Evolutionary conservation across 2,797 vertebrate genomes (phyloP), one percentile per base, ranked within the genome.

Genomic region (Cyclopterus lumpus): DNA sequence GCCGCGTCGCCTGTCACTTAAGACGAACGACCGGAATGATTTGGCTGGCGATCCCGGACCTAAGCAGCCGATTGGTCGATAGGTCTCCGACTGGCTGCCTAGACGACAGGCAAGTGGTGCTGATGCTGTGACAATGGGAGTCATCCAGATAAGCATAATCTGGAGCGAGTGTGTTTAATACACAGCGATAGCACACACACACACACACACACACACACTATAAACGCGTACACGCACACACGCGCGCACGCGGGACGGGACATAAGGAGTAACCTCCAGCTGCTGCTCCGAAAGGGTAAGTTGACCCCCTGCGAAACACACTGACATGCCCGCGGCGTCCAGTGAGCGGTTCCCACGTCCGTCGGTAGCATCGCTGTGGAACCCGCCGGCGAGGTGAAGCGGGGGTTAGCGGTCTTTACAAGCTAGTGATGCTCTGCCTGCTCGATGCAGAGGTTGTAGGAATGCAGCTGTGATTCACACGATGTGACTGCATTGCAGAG

Each of bases 41-140:
- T n/a, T 93, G 90, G 91, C 75, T 30, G 3, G 1, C 51, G 54
- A 3, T 3, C 1, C 32, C 8, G 9, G 51, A 36, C 7, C 67
- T 0, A 4, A 11, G 72, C 67, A 67, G 42, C 72, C 0, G 84
- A 93, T 93, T 94, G 91, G 93, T 16, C 9, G 36, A 3, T 2
- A 0, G 0, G 30, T 67, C 14, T 70, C 74, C 80, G 69, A 82
- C 55, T 81, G 81, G 75, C 78, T 70, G 77, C 66, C 1, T 32
- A 6, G 78, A 60, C 73, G 88, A 80, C 77, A 63, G 78, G 40
- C 71, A 4, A 85, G 86, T 76, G 92, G 85, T 92, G 88, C 93
- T 92, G 93, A 93, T 92, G 91, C 89, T 91, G 93, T 88, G 89
- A 90, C 84, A 91, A 93, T 93, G 90, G 89, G 85, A 90, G 78